A percentile compares a stretch with the other conserved stretches of the same genome.
These are phyloP conservation scores for Austrolebias charrua DNA, from an alignment of 2,797 vertebrate species.

Conservation along the genomic window DNA sequence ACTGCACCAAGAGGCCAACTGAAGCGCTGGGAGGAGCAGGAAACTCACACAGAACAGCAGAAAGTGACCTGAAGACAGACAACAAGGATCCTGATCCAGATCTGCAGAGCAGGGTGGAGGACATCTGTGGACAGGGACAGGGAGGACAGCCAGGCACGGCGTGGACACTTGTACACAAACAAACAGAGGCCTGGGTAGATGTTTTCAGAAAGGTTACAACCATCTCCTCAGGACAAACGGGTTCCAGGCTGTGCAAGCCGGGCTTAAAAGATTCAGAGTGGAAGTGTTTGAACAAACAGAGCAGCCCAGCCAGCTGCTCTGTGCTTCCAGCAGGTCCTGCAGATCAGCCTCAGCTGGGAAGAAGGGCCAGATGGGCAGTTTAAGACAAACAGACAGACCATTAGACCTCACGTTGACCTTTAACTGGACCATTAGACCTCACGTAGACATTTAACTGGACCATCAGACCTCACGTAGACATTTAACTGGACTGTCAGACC, in stretches of 20 bases:
- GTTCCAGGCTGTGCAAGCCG: not conserved
- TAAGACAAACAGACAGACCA: too few relatives aligned
- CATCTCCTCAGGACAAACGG: slow-evolving; percentile 23
- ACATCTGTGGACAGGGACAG: not conserved
- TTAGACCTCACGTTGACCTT: too few relatives aligned
- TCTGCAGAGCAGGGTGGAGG: not conserved
- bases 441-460: too few relatives aligned
- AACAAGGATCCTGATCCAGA: not conserved
- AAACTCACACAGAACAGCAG: not conserved
- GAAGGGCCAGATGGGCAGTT: slow-evolving; percentile 35
- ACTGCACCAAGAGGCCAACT: not conserved
- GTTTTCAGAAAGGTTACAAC: slow-evolving; percentile 25
- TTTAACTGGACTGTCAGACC: too few relatives aligned
- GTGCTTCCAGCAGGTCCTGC: slow-evolving; percentile 39
- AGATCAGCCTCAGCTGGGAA: slow-evolving; percentile 47
- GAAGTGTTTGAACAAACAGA: slow-evolving; percentile 32
- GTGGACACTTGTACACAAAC: not conserved
- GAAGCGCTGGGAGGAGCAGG: not conserved
- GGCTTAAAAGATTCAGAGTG: slow-evolving; percentile 17
- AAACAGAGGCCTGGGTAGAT: slow-evolving; percentile 9
- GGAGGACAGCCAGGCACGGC: not conserved
- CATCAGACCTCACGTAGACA: too few relatives aligned
- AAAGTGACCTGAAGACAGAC: not conserved
- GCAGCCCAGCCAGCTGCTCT: slow-evolving; percentile 56
- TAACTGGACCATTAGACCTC: too few relatives aligned